Conservation (phyloP, 2,797 vertebrate genomes). For the Poeciliopsis infans region DNA sequence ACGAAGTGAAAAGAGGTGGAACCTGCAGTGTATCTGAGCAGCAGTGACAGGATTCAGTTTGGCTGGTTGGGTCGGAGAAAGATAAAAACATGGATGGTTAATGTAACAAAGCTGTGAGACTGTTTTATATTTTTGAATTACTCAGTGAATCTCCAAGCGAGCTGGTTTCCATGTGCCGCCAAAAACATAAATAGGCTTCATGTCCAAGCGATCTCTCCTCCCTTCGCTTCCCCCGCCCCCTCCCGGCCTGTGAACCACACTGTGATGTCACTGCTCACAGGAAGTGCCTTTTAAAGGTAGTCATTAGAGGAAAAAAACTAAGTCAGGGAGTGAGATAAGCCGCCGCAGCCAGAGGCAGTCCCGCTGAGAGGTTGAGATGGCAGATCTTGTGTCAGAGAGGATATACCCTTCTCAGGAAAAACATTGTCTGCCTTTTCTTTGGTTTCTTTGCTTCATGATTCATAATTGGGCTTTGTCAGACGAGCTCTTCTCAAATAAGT, state of each 20-base stretch:
- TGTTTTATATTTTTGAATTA: not conserved
- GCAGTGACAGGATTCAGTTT: not conserved
- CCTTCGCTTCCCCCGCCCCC: conserved; percentile 32
- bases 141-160: conserved; percentile 9
- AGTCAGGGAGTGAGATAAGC: conserved; percentile 56
- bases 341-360: conserved; percentile 49
- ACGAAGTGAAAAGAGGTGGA: conserved; percentile 36
- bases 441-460: conserved; percentile 45
- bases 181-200: conserved; percentile 40
- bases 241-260: conserved; percentile 34
- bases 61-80: not conserved
- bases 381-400: conserved; percentile 44
- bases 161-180: conserved; percentile 32
- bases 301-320: conserved; percentile 24
- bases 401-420: conserved; percentile 46
- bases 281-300: conserved; percentile 84
- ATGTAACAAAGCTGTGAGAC: conserved; percentile 1
- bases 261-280: conserved; percentile 78
- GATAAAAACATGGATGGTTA: not conserved
- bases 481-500: conserved; percentile 30
- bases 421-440: conserved; percentile 18
- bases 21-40: conserved; percentile 7
- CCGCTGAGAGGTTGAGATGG: conserved; percentile 52
- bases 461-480: conserved; percentile 29
- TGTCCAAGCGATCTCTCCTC: conserved; percentile 43